These are phyloP conservation scores for Pogonocichla stellata DNA, from an alignment of 2,113 vertebrate species.

Conservation along the genomic window DNA sequence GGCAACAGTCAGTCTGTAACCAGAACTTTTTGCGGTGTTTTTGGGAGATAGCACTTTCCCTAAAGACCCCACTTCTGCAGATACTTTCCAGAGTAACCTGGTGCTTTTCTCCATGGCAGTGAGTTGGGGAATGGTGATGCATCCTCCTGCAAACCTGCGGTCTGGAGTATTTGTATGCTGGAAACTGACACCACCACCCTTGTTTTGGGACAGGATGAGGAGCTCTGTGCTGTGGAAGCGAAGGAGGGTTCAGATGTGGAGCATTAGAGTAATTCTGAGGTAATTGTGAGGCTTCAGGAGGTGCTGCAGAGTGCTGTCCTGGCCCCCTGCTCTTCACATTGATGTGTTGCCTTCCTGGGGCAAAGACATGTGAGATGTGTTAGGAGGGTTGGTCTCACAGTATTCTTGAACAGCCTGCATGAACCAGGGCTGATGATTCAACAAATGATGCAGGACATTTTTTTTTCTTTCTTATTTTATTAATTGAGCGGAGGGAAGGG, in stretches of 20 bases:
- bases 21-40: background rate
- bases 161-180: background rate
- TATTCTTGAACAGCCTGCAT: background rate
- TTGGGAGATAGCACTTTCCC: background rate
- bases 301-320: background rate
- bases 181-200: background rate
- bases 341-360: background rate
- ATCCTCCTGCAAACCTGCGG: background rate
- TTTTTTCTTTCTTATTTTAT: background rate
- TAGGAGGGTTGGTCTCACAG: background rate
- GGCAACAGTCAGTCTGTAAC: background rate
- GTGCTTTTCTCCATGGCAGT: background rate
- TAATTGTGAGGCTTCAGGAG: background rate
- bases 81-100: background rate
- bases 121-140: fast-evolving
- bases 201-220: background rate
- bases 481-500: fast-evolving
- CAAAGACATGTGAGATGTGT: background rate
- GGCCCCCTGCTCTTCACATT: background rate
- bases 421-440: background rate
- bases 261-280: background rate
- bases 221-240: background rate
- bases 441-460: fast-evolving
- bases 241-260: background rate
- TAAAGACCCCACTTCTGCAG: background rate